Evolutionary conservation across 2,113 vertebrate genomes (phyloP).

Genomic region (Tylochromis polylepis): DNA sequence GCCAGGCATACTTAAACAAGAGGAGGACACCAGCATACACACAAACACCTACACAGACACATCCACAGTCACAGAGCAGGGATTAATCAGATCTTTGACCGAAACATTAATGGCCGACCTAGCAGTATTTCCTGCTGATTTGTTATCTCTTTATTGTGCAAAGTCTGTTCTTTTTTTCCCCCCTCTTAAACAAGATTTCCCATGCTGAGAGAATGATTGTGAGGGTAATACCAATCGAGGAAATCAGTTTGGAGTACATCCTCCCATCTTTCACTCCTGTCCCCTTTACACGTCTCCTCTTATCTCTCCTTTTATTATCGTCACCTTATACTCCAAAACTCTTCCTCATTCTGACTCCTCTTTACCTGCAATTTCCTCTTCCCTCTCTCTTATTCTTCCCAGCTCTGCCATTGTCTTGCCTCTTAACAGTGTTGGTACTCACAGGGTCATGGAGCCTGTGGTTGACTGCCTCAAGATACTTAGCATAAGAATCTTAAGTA

Average conservation of each 20-base stretch:
- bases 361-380: conserved; percentile 19
- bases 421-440: neutral
- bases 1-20: neutral
- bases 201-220: neutral
- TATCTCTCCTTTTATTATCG: conserved; percentile 27
- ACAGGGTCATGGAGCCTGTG: neutral
- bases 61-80: neutral
- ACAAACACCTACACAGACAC: neutral
- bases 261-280: neutral
- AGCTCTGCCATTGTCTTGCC: neutral
- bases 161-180: conserved; percentile 10
- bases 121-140: conserved; percentile 42
- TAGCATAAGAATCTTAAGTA: neutral
- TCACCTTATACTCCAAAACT: neutral
- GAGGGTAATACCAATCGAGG: conserved; percentile 13
- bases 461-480: neutral
- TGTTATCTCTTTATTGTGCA: conserved; percentile 35
- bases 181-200: neutral
- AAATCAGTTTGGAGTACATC: conserved; percentile 14
- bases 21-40: neutral
- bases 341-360: conserved; percentile 12
- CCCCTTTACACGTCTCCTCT: neutral
- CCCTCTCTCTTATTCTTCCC: neutral
- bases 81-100: conserved; percentile 49
- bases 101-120: conserved; percentile 34